Percentiles rank a stretch among this genome's conserved stretches.
Evolutionary conservation across 2,888 invertebrate genomes (phyloP).

Genomic region (Cantharis flavilabris): DNA sequence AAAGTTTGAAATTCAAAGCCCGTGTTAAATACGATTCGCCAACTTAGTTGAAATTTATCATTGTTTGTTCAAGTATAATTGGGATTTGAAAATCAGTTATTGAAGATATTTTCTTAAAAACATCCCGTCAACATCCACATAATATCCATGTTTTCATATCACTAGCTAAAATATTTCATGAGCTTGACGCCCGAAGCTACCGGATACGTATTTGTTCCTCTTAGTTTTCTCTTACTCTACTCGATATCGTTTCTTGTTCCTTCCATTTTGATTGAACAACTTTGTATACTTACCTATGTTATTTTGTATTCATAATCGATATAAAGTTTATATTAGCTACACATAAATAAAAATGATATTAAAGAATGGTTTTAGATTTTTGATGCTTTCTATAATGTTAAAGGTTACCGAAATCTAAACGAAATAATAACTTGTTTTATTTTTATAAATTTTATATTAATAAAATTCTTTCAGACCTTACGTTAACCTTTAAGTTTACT

Average conservation of each 20-base stretch:
- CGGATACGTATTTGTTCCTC: slow-evolving; percentile 28
- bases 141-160: slow-evolving; percentile 21
- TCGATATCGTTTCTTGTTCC: slow-evolving; percentile 21
- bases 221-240: slow-evolving; percentile 21
- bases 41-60: background rate
- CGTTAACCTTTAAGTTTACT: background rate
- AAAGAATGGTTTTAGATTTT: background rate
- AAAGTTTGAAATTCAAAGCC: background rate
- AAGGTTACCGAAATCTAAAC: background rate
- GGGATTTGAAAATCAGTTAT: background rate
- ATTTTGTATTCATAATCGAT: slow-evolving; percentile 32
- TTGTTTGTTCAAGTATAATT: background rate
- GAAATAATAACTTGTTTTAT: background rate
- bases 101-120: slow-evolving; percentile 20
- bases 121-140: slow-evolving; percentile 16
- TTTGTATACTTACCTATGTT: slow-evolving; percentile 19
- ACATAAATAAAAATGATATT: background rate
- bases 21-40: background rate
- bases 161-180: slow-evolving; percentile 30
- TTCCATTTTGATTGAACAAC: slow-evolving; percentile 31
- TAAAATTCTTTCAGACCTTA: background rate
- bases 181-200: slow-evolving; percentile 26
- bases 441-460: background rate
- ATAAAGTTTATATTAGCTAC: background rate
- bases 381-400: background rate